Conservation (phyloP, 2,113 vertebrate species). For the Andinoacara biseriatus region DNA sequence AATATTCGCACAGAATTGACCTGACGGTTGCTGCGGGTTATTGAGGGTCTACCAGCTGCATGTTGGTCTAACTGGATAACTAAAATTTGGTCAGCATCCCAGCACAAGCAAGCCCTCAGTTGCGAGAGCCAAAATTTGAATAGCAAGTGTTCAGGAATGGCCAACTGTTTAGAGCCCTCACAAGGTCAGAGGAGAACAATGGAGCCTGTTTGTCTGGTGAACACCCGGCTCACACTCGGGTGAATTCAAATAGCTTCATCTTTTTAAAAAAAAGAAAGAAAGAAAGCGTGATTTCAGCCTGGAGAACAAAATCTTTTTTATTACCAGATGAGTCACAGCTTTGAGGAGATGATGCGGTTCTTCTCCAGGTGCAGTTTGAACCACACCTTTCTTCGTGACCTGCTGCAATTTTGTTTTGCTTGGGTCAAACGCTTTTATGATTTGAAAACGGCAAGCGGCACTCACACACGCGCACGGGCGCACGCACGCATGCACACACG, state of each 20-base stretch:
- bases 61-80: slow-evolving; percentile 58
- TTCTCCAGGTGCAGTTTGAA: slow-evolving; percentile 2
- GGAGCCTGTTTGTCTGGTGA: slow-evolving; percentile 48
- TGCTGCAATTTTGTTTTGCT: slow-evolving; percentile 37
- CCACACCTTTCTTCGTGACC: slow-evolving; percentile 15
- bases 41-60: slow-evolving; percentile 68
- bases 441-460: background rate
- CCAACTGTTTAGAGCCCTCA: slow-evolving; percentile 72
- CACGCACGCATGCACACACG: background rate
- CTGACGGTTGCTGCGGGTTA: background rate
- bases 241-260: slow-evolving; percentile 39
- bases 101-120: slow-evolving; percentile 57
- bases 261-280: background rate
- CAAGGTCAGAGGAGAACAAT: slow-evolving; percentile 68
- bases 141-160: slow-evolving; percentile 73
- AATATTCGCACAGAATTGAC: background rate
- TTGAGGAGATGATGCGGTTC: background rate
- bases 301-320: background rate
- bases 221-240: slow-evolving; percentile 30
- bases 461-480: background rate
- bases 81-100: slow-evolving; percentile 58
- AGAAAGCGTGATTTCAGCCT: background rate
- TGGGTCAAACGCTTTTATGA: slow-evolving; percentile 24
- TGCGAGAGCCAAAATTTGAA: slow-evolving; percentile 73
- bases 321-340: background rate